These are phyloP conservation scores for Scotopteryx bipunctaria DNA, from an alignment of 2,888 invertebrate species.

Conservation along the genomic window DNA sequence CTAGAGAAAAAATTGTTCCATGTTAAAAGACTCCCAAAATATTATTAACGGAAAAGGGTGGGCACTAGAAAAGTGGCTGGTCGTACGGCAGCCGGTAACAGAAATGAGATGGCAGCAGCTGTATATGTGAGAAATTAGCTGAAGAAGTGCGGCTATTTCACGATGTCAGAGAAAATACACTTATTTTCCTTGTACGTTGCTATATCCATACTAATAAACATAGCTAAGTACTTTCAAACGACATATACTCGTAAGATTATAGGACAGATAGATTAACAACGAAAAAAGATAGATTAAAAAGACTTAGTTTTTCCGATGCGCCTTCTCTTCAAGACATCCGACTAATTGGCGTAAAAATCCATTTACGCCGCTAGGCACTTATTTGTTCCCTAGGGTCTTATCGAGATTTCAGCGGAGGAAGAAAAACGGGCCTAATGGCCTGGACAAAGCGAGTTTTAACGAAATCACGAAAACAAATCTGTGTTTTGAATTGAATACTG, in stretches of 20 bases:
- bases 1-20: not conserved
- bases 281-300: not conserved
- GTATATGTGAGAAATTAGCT: slow-evolving; percentile 17
- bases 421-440: slow-evolving; percentile 44
- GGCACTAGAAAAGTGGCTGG: not conserved
- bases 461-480: slow-evolving; percentile 31
- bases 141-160: not conserved
- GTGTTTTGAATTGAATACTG: slow-evolving; percentile 20
- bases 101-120: slow-evolving; percentile 19
- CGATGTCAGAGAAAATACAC: not conserved
- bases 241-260: not conserved
- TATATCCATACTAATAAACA: too few relatives aligned
- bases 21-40: not conserved
- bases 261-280: not conserved
- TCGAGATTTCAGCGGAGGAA: slow-evolving; percentile 26
- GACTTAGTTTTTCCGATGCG: slow-evolving; percentile 11
- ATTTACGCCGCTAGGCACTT: slow-evolving; percentile 32
- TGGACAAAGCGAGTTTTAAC: slow-evolving; percentile 34
- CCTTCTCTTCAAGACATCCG: slow-evolving; percentile 21
- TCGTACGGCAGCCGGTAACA: slow-evolving; percentile 3
- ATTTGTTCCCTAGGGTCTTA: slow-evolving; percentile 30
- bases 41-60: not conserved
- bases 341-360: slow-evolving; percentile 42
- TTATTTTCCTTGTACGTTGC: too few relatives aligned
- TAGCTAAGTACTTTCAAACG: not conserved